Evolutionary conservation across 1,140 invertebrate genomes (phyloP).

Genomic region (Solen grandis): DNA sequence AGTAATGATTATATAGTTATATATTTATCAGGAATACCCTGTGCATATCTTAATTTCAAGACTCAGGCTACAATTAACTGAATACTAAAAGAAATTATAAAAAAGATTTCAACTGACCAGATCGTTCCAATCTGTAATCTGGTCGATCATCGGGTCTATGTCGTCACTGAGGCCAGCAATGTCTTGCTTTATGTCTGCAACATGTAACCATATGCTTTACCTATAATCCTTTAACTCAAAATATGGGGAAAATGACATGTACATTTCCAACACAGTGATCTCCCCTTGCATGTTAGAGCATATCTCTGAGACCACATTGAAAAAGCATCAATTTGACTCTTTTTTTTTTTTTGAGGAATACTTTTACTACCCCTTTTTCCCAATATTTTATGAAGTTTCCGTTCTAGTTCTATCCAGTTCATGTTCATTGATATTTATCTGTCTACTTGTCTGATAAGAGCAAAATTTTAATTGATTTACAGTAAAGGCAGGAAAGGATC

Average conservation of each 20-base stretch:
- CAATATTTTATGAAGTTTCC: too few relatives aligned
- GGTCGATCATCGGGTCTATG: not conserved
- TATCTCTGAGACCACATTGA: not conserved
- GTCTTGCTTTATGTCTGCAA: slow-evolving; percentile 28
- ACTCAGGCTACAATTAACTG: too few relatives aligned
- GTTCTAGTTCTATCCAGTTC: too few relatives aligned
- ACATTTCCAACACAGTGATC: too few relatives aligned
- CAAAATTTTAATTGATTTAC: too few relatives aligned
- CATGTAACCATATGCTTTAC: not conserved
- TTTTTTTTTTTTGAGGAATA: too few relatives aligned
- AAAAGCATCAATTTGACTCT: not conserved
- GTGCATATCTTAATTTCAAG: not conserved
- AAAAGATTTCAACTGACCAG: not conserved
- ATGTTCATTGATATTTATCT: too few relatives aligned
- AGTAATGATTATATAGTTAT: not conserved
- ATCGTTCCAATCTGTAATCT: slow-evolving; percentile 23
- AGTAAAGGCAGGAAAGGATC: not conserved
- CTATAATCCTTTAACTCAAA: not conserved
- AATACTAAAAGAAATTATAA: too few relatives aligned
- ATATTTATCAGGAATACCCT: too few relatives aligned
- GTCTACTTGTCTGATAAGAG: too few relatives aligned
- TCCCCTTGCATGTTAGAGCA: not conserved
- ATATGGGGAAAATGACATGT: not conserved
- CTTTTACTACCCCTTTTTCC: too few relatives aligned
- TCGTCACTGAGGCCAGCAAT: slow-evolving; percentile 8